These are phyloP conservation scores for Lasioglossum baleicum DNA, from an alignment of 1,140 invertebrate genomes.

Conservation along the genomic window DNA sequence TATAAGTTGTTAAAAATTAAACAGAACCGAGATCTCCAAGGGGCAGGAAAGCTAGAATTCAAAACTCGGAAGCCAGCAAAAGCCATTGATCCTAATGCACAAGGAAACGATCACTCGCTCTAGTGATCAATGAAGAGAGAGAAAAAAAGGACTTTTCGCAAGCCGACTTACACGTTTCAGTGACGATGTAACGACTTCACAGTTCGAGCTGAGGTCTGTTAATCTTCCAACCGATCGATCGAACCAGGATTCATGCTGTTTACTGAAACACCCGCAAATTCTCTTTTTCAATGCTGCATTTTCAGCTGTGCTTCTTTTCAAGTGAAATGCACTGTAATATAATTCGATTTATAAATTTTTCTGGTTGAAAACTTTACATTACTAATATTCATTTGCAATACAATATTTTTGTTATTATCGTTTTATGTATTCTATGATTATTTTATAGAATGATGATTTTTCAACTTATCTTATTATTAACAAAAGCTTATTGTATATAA, in stretches of 20 bases:
- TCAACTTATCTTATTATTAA: too few species aligned
- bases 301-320: conserved; percentile 44
- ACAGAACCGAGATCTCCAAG: conserved; percentile 13
- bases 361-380: too few species aligned
- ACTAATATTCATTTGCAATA: too few species aligned
- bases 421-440: too few species aligned
- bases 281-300: conserved; percentile 33
- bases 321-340: conserved; percentile 16
- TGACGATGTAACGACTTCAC: conserved; percentile 61
- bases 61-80: conserved; percentile 60
- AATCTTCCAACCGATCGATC: conserved; percentile 66
- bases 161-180: conserved; percentile 65
- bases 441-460: too few species aligned
- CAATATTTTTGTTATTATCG: too few species aligned
- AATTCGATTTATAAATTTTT: not conserved
- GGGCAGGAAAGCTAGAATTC: conserved; percentile 50
- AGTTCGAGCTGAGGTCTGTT: conserved; percentile 46
- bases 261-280: conserved; percentile 45
- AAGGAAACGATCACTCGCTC: conserved; percentile 63
- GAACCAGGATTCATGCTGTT: conserved; percentile 54
- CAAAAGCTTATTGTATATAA: too few species aligned
- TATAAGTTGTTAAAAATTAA: too few species aligned
- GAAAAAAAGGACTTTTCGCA: conserved; percentile 55
- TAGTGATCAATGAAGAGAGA: conserved; percentile 57
- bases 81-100: conserved; percentile 61